phyloP scores from a whole-genome alignment of 2,888 invertebrate genomes.

The Papilio gigon region DNA sequence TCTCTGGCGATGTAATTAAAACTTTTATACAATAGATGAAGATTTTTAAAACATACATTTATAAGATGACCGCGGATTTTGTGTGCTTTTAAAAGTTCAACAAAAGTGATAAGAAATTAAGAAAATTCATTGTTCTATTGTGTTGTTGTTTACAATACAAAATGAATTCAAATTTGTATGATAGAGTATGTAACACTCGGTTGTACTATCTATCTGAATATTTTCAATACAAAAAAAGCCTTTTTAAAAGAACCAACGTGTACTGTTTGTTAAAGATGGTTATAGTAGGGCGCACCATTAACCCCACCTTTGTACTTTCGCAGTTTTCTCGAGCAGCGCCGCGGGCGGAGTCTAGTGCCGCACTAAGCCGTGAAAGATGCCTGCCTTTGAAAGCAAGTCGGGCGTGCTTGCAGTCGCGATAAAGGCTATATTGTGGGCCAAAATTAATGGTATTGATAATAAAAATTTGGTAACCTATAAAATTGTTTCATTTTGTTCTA shows the following conservation, averaged over 20 bases:
- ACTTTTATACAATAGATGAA: background rate
- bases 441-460: background rate
- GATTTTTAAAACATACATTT: too few relatives aligned
- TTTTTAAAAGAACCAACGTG: background rate
- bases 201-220: too few relatives aligned
- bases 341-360: slow-evolving; percentile 24
- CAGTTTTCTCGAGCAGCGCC: slow-evolving; percentile 15
- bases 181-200: too few relatives aligned
- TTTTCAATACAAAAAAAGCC: too few relatives aligned
- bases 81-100: too few relatives aligned
- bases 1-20: background rate
- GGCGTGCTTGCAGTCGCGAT: slow-evolving; percentile 15
- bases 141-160: too few relatives aligned
- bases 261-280: background rate
- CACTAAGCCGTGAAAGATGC: slow-evolving; percentile 32
- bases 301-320: slow-evolving; percentile 5
- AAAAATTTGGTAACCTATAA: background rate
- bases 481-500: background rate
- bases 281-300: slow-evolving; percentile 1
- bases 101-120: too few relatives aligned
- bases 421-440: slow-evolving; percentile 1
- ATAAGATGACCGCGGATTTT: too few relatives aligned
- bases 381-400: slow-evolving; percentile 30
- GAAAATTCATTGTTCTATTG: too few relatives aligned
- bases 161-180: too few relatives aligned